phyloP scores from a whole-genome alignment of 2,888 invertebrate genomes.

The Lysandra bellargus region DNA sequence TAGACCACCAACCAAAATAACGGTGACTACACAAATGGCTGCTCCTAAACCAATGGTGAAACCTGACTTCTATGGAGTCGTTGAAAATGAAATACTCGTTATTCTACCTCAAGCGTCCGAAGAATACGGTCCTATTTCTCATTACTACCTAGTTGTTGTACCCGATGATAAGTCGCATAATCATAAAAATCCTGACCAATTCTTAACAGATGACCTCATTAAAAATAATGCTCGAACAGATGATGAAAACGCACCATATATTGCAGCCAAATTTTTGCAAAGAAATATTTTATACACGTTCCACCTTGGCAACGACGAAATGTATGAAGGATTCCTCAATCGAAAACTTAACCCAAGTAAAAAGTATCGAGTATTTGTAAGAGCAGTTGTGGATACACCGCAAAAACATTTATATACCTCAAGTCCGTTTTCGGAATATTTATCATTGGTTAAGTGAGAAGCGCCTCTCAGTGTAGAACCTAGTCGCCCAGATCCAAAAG shows the following conservation, averaged over 20 bases:
- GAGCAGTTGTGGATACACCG: slow-evolving; percentile 96
- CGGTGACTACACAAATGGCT: slow-evolving; percentile 97
- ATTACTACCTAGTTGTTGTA: slow-evolving; percentile 97
- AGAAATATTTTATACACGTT: slow-evolving; percentile 95
- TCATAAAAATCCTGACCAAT: slow-evolving; percentile 92
- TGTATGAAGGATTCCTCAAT: slow-evolving; percentile 93
- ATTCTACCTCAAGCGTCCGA: slow-evolving; percentile 97
- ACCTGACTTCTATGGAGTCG: slow-evolving; percentile 95
- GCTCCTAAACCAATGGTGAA: slow-evolving; percentile 97
- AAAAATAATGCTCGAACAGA: slow-evolving; percentile 86
- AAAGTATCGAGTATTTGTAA: slow-evolving; percentile 93
- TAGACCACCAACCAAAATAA: slow-evolving; percentile 94
- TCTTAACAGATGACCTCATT: slow-evolving; percentile 91
- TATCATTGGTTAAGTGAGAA: slow-evolving; percentile 94
- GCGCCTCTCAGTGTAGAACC: slow-evolving; percentile 93
- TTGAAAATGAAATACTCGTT: slow-evolving; percentile 93
- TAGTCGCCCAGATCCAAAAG: slow-evolving; percentile 91
- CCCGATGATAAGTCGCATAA: slow-evolving; percentile 91
- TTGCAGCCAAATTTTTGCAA: slow-evolving; percentile 95
- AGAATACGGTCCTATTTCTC: slow-evolving; percentile 98
- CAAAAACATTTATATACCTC: slow-evolving; percentile 96
- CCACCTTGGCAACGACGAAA: slow-evolving; percentile 93
- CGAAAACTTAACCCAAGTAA: slow-evolving; percentile 90
- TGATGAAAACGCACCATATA: slow-evolving; percentile 91
- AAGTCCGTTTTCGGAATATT: slow-evolving; percentile 94